phyloP scores from a whole-genome alignment of 2,888 invertebrate genomes.

The Epinotia nisella region DNA sequence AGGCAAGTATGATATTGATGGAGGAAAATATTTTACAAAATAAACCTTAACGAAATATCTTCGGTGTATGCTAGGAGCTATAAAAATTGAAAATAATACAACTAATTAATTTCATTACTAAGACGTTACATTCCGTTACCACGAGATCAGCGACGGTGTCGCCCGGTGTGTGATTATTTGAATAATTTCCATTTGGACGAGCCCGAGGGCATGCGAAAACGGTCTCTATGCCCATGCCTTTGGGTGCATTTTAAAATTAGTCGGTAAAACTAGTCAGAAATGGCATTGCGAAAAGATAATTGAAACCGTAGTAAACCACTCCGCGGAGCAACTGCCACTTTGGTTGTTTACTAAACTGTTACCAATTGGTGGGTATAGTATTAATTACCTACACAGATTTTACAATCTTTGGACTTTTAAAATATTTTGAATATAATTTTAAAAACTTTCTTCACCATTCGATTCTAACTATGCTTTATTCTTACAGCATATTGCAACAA shows the following conservation, averaged over 20 bases:
- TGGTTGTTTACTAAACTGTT: conserved; percentile 70
- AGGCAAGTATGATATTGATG: conserved; percentile 80
- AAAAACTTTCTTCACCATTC: conserved; percentile 71
- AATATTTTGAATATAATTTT: conserved; percentile 62
- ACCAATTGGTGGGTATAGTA: conserved; percentile 78
- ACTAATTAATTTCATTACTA: conserved; percentile 85
- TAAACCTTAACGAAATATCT: conserved; percentile 85
- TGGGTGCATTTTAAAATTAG: conserved; percentile 34
- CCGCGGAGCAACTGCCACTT: conserved; percentile 51
- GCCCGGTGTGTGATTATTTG: conserved; percentile 64
- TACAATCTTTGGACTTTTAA: conserved; percentile 78
- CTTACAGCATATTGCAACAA: conserved; percentile 83
- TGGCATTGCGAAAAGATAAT: conserved; percentile 34
- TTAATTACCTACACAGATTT: conserved; percentile 61
- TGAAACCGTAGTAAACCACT: conserved; percentile 22
- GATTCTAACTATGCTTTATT: conserved; percentile 76
- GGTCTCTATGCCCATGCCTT: conserved; percentile 23
- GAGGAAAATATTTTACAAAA: conserved; percentile 84
- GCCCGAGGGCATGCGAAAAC: conserved; percentile 22
- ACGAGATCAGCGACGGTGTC: conserved; percentile 84
- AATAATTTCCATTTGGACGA: conserved; percentile 47
- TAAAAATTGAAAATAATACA: conserved; percentile 85
- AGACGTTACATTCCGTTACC: conserved; percentile 84
- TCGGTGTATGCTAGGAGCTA: conserved; percentile 85
- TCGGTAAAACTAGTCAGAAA: conserved; percentile 35